Base-by-base conservation (phyloP, 1,140 invertebrate genomes). In the Rhysida immarginata region DNA sequence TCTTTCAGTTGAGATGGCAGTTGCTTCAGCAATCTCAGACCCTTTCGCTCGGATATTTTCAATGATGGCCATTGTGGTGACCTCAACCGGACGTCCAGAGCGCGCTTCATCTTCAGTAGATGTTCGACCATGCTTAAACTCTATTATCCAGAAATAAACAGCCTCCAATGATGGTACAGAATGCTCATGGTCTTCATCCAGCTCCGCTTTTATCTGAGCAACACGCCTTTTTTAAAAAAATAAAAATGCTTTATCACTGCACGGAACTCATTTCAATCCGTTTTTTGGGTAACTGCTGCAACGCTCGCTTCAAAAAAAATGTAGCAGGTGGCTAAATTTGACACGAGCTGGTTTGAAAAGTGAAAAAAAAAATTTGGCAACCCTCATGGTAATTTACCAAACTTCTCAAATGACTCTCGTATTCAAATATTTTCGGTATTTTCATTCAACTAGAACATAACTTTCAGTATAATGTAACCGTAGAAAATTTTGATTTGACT, bases 101-200 rank as follows among this genome's bases (percentile, higher is more conserved):
- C 25, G 26, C 26, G 14, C 21, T 51, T 51, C 49, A 25, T 51
- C 49, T 51, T 51, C 49, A 26, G 49, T 51, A 25, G 13, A 23
- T 26, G 24, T 51, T 13, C 26, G 49, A 25, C 24, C 2, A 51
- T 25, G 26, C 26, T 51, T 51, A 51, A 51, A 51, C 49, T 26
- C 26, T 16, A 24, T 51, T 51, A 1, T 51, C 1, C 2, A 20
- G 49, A 51, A 51, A 51, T 51, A 51, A 51, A 51, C 18, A 26
- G 18, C 26, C 18, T 51, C 26, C 24, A 51, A 51, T 18, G 1
- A 20, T 51, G 24, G 24, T 51, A 25, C 18, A 2, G 26, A 51
- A 25, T 51, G 13, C 21, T 25, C 18, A 51, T 51, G 49, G 26
- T 24, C 25, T 51, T 51, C 49, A 51, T 26, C 18, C 49, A 51